Base-by-base conservation (phyloP, 2,888 invertebrate species). In the Noctua janthe region DNA sequence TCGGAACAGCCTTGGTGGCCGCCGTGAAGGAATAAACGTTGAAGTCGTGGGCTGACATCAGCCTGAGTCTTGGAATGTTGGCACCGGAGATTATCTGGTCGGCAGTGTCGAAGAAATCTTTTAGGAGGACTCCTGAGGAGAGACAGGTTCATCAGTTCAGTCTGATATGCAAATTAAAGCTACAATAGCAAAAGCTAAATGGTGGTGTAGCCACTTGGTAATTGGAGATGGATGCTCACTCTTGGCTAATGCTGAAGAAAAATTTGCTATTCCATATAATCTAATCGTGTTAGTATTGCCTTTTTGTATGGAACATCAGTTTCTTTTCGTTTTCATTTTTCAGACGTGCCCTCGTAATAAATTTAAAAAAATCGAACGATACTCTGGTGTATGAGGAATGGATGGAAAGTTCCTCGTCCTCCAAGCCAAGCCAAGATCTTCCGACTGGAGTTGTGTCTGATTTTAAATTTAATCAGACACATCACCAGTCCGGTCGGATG, bases 51-150 rank as follows among this genome's bases (percentile, higher is more conserved):
- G 51, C 76, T 1, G 73, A 77, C 7, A 73, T 20, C 20, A 77
- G 39, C 15, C 74, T 73, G 3, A 77, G 62, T 51, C 17, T 77
- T 35, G 73, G 76, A 6, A 72, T 73, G 10, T 64, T 10, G 3
- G n/a, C 73, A 1, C 76, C 76, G 5, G 73, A 49, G 15, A 77
- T 77, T 8, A 77, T 49, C 51, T 64, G 49, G 11, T 77, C 73
- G 2, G 73, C 73, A 47, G 29, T 43, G 17, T 73, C 74, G 51
- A 77, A 73, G 62, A 77, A 77, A 39, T 77, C 62, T 11, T 72
- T 62, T 15, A 77, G 29, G 4, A 77, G 76, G 7, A 77, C 73
- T 20, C 76, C 76, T 77, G 51, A 6, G 15, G 1, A 47, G 49
- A 54, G 69, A 39, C 5, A 56, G 54, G 11, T 72, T 35, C 17